Percentiles rank a stretch among this genome's conserved stretches.
These are phyloP conservation scores for Hoplodrina ambigua DNA, from an alignment of 2,888 invertebrate species.

Conservation along the genomic window DNA sequence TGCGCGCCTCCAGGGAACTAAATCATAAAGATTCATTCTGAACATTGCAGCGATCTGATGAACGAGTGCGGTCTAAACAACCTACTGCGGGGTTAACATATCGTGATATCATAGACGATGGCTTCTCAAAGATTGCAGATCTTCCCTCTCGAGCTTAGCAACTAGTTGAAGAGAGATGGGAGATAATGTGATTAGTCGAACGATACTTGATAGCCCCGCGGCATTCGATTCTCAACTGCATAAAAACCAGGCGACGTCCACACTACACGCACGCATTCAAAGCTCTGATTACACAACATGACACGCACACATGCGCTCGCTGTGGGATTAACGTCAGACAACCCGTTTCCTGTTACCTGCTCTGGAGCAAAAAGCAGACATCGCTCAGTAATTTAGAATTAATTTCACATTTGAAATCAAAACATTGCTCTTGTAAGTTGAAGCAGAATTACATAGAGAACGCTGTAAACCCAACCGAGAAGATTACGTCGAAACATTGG, in stretches of 20 bases:
- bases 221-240: slow-evolving; percentile 74
- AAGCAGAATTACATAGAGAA: slow-evolving; percentile 58
- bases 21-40: slow-evolving; percentile 86
- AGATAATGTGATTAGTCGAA: slow-evolving; percentile 77
- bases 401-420: slow-evolving; percentile 84
- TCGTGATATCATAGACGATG: slow-evolving; percentile 69
- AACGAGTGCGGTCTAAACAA: slow-evolving; percentile 75
- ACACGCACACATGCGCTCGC: slow-evolving; percentile 74
- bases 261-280: slow-evolving; percentile 76
- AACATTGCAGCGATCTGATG: slow-evolving; percentile 79
- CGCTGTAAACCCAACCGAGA: slow-evolving; percentile 42
- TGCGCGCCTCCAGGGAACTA: slow-evolving; percentile 77
- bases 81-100: slow-evolving; percentile 68
- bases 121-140: slow-evolving; percentile 70
- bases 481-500: slow-evolving; percentile 68
- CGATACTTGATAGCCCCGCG: slow-evolving; percentile 79
- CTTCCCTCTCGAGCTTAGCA: slow-evolving; percentile 70
- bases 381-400: slow-evolving; percentile 85
- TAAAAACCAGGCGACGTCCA: slow-evolving; percentile 83
- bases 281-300: slow-evolving; percentile 80
- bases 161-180: slow-evolving; percentile 74
- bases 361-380: slow-evolving; percentile 84
- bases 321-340: slow-evolving; percentile 86
- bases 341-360: slow-evolving; percentile 90
- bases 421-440: slow-evolving; percentile 64